Conservation (phyloP, 2,888 invertebrate genomes). For the Luperina testacea region DNA sequence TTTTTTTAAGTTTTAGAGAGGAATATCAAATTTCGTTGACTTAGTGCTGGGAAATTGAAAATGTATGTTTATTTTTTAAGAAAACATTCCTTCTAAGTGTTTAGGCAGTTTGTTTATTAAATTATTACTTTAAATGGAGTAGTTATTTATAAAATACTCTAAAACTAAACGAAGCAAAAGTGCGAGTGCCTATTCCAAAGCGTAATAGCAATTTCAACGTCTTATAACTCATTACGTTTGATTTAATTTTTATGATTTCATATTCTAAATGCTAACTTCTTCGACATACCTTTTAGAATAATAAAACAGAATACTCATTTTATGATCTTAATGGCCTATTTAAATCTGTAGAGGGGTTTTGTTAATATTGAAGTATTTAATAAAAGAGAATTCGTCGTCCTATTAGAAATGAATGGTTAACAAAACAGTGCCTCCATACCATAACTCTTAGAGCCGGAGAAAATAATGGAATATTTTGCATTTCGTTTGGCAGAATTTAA, state of each 20-base stretch:
- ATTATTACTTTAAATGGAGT: slow-evolving; percentile 13
- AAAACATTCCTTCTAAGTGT: background rate
- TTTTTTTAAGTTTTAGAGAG: slow-evolving; percentile 59
- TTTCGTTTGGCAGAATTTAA: slow-evolving; percentile 41
- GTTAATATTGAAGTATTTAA: slow-evolving; percentile 57
- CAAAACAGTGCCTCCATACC: slow-evolving; percentile 49
- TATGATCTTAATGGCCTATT: slow-evolving; percentile 55
- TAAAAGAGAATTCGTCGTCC: slow-evolving; percentile 52
- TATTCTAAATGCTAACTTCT: slow-evolving; percentile 66
- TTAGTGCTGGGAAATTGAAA: slow-evolving; percentile 30
- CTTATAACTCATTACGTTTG: slow-evolving; percentile 62
- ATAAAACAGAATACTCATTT: slow-evolving; percentile 65
- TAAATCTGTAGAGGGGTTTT: slow-evolving; percentile 53
- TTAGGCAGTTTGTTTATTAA: background rate
- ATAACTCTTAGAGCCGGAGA: slow-evolving; percentile 33
- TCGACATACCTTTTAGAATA: slow-evolving; percentile 59
- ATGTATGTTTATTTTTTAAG: slow-evolving; percentile 4
- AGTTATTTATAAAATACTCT: slow-evolving; percentile 24
- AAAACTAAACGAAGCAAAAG: slow-evolving; percentile 36
- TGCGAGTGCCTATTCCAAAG: slow-evolving; percentile 41
- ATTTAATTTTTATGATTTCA: slow-evolving; percentile 65
- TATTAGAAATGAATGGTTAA: slow-evolving; percentile 43
- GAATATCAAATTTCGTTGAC: slow-evolving; percentile 52
- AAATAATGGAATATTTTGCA: slow-evolving; percentile 53
- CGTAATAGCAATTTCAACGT: slow-evolving; percentile 54